Evolutionary conservation across 2,888 invertebrate genomes (phyloP).

Genomic region (Orthosia incerta): DNA sequence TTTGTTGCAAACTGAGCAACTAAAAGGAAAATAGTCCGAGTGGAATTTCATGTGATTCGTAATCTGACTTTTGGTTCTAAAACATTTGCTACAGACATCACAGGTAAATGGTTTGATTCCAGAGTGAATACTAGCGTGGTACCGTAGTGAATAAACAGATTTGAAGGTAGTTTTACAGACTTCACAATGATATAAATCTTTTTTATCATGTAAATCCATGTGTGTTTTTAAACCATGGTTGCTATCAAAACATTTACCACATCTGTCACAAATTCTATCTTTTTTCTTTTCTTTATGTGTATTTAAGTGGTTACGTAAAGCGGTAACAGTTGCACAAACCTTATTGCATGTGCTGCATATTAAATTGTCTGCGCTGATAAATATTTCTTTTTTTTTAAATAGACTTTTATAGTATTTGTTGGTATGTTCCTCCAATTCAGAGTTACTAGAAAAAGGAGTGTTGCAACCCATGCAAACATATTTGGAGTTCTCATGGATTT

Average conservation of each 20-base stretch:
- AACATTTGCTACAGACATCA: conserved; percentile 75
- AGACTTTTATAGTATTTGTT: conserved; percentile 70
- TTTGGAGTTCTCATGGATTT: conserved; percentile 66
- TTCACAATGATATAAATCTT: conserved; percentile 77
- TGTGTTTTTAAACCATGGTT: conserved; percentile 75
- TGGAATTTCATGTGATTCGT: conserved; percentile 93
- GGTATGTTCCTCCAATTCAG: conserved; percentile 74
- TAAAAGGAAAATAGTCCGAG: conserved; percentile 93
- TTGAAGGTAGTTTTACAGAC: conserved; percentile 79
- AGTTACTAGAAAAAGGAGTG: conserved; percentile 68
- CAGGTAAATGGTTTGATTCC: conserved; percentile 76
- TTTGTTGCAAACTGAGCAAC: conserved; percentile 93
- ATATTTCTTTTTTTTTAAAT: conserved; percentile 66
- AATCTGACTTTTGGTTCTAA: conserved; percentile 79
- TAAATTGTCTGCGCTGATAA: conserved; percentile 70
- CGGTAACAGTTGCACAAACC: conserved; percentile 79
- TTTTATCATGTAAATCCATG: conserved; percentile 76
- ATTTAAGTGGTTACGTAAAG: conserved; percentile 85
- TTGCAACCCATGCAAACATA: conserved; percentile 79
- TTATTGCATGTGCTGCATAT: conserved; percentile 80
- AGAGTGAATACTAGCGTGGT: conserved; percentile 77
- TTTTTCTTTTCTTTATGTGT: conserved; percentile 87
- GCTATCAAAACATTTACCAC: conserved; percentile 78
- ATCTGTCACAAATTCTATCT: conserved; percentile 80
- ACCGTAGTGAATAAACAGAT: conserved; percentile 73